Conservation (phyloP, 2,888 invertebrate species). For the Leucophenga montana region DNA sequence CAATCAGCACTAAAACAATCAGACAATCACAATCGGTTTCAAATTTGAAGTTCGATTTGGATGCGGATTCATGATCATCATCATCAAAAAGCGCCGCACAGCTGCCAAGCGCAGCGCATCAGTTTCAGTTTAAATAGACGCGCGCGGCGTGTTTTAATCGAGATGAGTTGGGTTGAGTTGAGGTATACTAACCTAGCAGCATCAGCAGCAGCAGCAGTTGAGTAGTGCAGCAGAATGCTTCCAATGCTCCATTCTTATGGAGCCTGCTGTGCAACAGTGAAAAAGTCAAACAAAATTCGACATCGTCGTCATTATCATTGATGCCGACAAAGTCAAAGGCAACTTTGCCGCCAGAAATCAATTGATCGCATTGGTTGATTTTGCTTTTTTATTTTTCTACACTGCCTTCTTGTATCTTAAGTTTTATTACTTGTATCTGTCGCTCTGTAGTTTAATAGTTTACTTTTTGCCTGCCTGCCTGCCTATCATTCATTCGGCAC, state of each 20-base stretch:
- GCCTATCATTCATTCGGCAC: not conserved
- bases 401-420: not conserved
- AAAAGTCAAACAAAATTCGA: not conserved
- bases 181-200: conserved; percentile 17
- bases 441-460: not conserved
- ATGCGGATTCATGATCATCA: conserved; percentile 19
- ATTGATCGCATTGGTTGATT: conserved; percentile 42
- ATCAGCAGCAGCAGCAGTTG: too few species aligned
- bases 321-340: conserved; percentile 65
- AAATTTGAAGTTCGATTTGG: not conserved
- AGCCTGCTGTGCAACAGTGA: not conserved
- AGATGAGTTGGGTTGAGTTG: conserved; percentile 51
- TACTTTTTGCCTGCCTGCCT: not conserved
- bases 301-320: not conserved
- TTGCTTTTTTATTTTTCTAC: not conserved
- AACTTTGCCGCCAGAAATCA: conserved; percentile 54
- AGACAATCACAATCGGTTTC: conserved; percentile 29
- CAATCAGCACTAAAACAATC: conserved; percentile 32
- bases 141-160: conserved; percentile 37
- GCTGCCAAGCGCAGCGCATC: conserved; percentile 33
- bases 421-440: not conserved
- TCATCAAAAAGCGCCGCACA: conserved; percentile 26
- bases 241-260: conserved; percentile 38
- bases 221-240: not conserved
- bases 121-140: conserved; percentile 51